Evolutionary conservation across 2,888 invertebrate species (phyloP).

Genomic region (Clitarchus hookeri): DNA sequence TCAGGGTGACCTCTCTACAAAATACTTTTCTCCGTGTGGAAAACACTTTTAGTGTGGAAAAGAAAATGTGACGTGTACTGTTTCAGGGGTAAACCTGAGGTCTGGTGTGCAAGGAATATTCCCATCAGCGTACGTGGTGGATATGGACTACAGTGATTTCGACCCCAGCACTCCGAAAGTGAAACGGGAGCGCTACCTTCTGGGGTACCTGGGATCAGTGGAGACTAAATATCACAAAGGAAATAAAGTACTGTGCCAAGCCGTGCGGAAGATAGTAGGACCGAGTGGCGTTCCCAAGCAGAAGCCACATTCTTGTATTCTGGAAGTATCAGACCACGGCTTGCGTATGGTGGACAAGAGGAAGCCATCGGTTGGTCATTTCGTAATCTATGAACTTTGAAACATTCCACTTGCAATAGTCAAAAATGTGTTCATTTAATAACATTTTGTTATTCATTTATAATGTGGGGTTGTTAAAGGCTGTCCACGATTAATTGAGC

Average conservation of each 20-base stretch:
- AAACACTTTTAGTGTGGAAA: no score
- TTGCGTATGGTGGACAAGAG: conserved; percentile 93
- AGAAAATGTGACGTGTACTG: conserved; percentile 15
- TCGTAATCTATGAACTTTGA: no score
- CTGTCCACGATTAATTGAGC: no score
- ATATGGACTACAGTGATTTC: conserved; percentile 95
- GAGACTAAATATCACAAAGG: conserved; percentile 96
- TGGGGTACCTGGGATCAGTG: conserved; percentile 95
- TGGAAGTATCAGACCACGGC: conserved; percentile 95
- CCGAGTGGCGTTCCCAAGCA: conserved; percentile 43
- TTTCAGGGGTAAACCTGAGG: conserved; percentile 87
- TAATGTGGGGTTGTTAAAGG: no score
- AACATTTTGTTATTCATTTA: no score
- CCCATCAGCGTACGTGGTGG: conserved; percentile 95
- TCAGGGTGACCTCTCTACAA: no score
- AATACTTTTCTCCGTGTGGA: no score
- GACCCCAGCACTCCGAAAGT: conserved; percentile 84
- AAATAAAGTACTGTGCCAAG: conserved; percentile 92
- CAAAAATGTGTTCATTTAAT: no score
- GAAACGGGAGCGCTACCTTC: conserved; percentile 82
- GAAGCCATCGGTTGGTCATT: conserved; percentile 67
- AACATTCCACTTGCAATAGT: no score
- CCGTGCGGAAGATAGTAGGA: conserved; percentile 81
- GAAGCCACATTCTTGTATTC: conserved; percentile 78
- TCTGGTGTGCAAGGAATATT: conserved; percentile 94